phyloP scores from a whole-genome alignment of 2,797 vertebrate species.

The Cyclopterus lumpus region DNA sequence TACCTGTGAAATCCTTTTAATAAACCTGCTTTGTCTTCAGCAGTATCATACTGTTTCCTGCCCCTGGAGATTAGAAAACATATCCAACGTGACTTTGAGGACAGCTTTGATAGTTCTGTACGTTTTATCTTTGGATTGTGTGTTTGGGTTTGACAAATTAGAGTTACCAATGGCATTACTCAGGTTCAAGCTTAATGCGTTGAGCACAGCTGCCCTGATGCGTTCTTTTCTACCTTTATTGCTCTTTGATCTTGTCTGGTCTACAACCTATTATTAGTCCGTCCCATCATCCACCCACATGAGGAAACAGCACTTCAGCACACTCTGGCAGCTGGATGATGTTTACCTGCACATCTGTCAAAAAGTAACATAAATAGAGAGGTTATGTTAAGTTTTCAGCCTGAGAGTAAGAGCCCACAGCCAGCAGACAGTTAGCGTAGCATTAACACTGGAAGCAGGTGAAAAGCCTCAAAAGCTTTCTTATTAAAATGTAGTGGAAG shows the following conservation, averaged over 20 bases:
- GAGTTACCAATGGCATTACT: conserved; percentile 3
- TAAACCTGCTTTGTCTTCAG: conserved; percentile 37
- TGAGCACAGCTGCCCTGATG: conserved; percentile 14
- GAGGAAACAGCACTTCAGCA: conserved; percentile 16
- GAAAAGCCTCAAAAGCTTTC: not conserved
- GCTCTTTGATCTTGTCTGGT: conserved; percentile 29
- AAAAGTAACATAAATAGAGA: conserved; percentile 1
- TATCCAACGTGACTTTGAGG: conserved; percentile 86
- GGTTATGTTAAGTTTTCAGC: not conserved
- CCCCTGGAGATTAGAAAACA: conserved; percentile 85
- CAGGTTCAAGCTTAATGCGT: not conserved
- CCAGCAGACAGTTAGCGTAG: not conserved
- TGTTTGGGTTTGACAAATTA: conserved; percentile 29
- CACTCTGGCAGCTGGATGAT: not conserved
- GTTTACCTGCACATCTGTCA: conserved; percentile 3
- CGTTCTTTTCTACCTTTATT: conserved; percentile 10
- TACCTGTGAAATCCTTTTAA: conserved; percentile 15
- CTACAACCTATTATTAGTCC: conserved; percentile 6
- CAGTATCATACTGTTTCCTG: conserved; percentile 37
- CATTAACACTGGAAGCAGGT: not conserved
- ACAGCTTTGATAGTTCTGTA: conserved; percentile 85
- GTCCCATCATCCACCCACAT: conserved; percentile 19
- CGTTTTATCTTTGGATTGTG: conserved; percentile 54
- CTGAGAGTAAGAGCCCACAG: not conserved
- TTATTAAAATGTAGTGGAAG: not conserved